Evolutionary conservation across 2,888 invertebrate species (phyloP).

Genomic region (Folsomia manolachei): DNA sequence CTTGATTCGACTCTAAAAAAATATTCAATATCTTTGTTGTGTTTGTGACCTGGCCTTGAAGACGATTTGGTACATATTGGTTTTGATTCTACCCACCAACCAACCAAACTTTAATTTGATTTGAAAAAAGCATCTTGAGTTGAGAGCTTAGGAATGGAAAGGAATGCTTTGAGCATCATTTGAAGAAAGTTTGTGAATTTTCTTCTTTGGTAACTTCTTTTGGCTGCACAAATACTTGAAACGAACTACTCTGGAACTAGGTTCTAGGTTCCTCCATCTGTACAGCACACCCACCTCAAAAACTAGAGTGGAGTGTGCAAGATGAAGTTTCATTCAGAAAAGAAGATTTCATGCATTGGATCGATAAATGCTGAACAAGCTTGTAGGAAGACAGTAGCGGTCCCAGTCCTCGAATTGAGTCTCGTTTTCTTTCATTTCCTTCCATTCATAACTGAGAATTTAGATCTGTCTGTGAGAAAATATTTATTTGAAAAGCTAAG

Average conservation of each 20-base stretch:
- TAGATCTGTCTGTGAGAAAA: background rate
- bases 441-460: background rate
- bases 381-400: background rate
- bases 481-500: background rate
- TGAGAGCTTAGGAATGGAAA: background rate
- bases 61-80: background rate
- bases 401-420: too few species aligned
- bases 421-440: background rate
- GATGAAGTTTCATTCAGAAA: background rate
- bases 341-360: background rate
- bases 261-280: background rate
- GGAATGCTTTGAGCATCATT: background rate
- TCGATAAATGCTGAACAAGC: background rate
- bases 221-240: background rate
- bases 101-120: background rate
- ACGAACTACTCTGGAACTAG: too few species aligned
- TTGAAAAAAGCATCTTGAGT: background rate
- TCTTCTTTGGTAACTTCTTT: background rate
- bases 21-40: too few species aligned
- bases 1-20: too few species aligned
- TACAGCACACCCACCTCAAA: background rate
- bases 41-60: background rate
- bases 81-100: background rate
- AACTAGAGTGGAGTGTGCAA: too few species aligned
- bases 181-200: too few species aligned